Base-by-base conservation (phyloP, 2,113 vertebrate species). In the Cardinalis cardinalis region DNA sequence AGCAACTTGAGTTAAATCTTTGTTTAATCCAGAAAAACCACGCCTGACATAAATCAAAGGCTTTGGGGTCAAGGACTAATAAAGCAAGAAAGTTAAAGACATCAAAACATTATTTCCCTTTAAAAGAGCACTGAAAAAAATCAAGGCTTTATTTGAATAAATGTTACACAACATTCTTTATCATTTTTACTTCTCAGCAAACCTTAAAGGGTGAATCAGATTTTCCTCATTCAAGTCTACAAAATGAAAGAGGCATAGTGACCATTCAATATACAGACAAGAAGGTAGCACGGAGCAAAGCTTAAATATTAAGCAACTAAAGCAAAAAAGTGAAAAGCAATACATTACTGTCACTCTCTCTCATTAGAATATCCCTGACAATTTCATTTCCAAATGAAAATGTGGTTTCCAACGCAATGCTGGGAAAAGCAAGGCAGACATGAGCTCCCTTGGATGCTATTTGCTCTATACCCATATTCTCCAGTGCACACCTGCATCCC, bases 231-330 rank as follows among this genome's bases (percentile, higher is more conserved):
- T 98, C 97, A 98, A 97, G 96, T 98, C 97, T 97, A 98, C 97
- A 97, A 98, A 97, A 97, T 94, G 96, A 97, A 98, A 95, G 95
- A 97, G 96, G 97, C 96, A 96, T 95, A 93, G 96, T 97, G 97
- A 97, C 93, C 95, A 96, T 95, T 95, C 95, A 96, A 96, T 97
- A 97, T 96, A 97, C 95, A 97, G 96, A 98, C 93, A 96, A 96
- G 96, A 97, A 96, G 96, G 97, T 95, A 97, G 96, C 96, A 97
- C 58, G 95, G 96, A 97, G 97, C 96, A 97, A 97, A 98, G 98
- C 98, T 98, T 98, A 98, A 98, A 98, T 98, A 98, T 98, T 98
- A 98, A 98, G 98, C 98, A 98, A 98, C 97, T 97, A 96, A 98
- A 98, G 98, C 97, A 97, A 96, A 97, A 96, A 96, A 96, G 96